Evolutionary conservation across 2,797 vertebrate species (phyloP).

Genomic region (Sebastes nivosus): DNA sequence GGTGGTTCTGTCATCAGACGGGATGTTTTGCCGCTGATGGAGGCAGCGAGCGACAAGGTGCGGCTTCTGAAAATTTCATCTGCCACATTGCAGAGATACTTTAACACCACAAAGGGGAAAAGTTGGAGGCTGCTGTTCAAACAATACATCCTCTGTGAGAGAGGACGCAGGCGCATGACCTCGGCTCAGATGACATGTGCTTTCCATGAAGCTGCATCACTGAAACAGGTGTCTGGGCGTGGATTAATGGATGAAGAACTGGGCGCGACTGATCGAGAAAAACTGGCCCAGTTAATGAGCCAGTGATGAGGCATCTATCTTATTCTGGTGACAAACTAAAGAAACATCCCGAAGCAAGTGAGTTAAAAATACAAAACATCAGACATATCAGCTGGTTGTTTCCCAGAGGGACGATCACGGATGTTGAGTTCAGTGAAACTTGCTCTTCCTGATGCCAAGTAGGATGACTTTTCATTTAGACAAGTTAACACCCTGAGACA

Average conservation of each 20-base stretch:
- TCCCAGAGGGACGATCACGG: not conserved
- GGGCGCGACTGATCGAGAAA: not conserved
- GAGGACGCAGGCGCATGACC: not conserved
- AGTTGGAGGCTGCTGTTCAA: not conserved
- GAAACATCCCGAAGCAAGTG: not conserved
- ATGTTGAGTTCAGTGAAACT: not conserved
- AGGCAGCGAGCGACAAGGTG: not conserved
- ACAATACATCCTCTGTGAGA: not conserved
- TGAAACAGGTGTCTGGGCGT: not conserved
- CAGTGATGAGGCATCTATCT: not conserved
- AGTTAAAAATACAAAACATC: not conserved
- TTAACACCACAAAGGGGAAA: not conserved
- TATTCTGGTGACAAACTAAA: not conserved
- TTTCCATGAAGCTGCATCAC: not conserved
- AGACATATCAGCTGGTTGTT: not conserved
- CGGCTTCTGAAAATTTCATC: not conserved
- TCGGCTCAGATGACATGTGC: not conserved
- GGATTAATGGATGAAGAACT: not conserved
- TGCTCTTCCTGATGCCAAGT: not conserved
- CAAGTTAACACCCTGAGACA: not conserved
- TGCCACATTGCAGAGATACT: constrained; percentile 23
- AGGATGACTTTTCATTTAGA: not conserved
- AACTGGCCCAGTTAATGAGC: not conserved
- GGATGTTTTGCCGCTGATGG: not conserved
- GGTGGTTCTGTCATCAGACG: not conserved